Conservation (phyloP, 1,140 invertebrate genomes). For the Bombus haemorrhoidalis region DNA sequence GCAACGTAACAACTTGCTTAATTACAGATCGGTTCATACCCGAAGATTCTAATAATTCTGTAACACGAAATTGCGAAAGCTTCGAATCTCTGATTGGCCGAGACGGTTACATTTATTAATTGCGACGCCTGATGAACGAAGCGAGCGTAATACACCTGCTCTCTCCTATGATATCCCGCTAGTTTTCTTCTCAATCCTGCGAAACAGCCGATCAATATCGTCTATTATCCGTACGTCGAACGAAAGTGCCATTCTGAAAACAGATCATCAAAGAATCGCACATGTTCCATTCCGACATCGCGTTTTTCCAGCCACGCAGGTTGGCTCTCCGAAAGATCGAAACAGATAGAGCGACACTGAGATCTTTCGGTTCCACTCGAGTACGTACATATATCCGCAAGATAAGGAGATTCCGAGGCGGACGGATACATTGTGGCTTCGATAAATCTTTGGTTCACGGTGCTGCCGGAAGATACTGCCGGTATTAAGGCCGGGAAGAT, state of each 20-base stretch:
- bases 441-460: constrained; percentile 36
- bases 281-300: neutral
- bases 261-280: neutral
- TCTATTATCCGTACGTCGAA: neutral
- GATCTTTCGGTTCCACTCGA: neutral
- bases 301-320: neutral
- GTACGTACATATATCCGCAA: neutral
- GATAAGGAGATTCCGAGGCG: constrained; percentile 34
- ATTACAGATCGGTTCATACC: too few relatives aligned
- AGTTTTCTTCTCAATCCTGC: too few relatives aligned
- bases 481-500: constrained; percentile 18
- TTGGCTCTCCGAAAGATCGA: neutral
- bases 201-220: neutral
- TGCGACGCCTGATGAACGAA: neutral
- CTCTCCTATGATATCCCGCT: too few relatives aligned
- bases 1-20: too few relatives aligned
- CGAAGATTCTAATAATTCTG: too few relatives aligned
- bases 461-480: neutral
- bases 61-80: too few relatives aligned
- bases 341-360: neutral
- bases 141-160: too few relatives aligned
- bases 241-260: neutral
- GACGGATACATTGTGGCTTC: constrained; percentile 31
- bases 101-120: too few relatives aligned
- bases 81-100: too few relatives aligned